A percentile compares a stretch with the other conserved stretches of the same genome.
phyloP scores from a whole-genome alignment of 1,140 invertebrate genomes.

The Megathymus violae region DNA sequence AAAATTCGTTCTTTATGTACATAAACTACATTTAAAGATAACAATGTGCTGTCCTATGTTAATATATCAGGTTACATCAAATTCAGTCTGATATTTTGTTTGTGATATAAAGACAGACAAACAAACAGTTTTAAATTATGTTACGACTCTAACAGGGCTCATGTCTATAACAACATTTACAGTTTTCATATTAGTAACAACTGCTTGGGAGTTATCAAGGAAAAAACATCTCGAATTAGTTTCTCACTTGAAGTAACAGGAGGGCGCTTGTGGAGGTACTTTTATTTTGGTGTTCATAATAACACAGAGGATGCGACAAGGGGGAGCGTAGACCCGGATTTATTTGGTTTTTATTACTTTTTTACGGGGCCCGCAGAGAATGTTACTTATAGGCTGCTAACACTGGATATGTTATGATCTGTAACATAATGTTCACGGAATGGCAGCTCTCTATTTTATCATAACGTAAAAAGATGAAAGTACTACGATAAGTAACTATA shows the following conservation, averaged over 20 bases:
- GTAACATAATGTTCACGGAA: slow-evolving; percentile 40
- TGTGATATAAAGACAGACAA: no score
- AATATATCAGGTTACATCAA: no score
- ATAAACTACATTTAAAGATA: no score
- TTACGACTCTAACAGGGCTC: no score
- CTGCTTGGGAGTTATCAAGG: slow-evolving; percentile 22
- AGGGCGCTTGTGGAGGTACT: slow-evolving; percentile 40
- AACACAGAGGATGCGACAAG: slow-evolving; percentile 61
- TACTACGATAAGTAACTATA: slow-evolving; percentile 23
- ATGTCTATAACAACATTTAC: not conserved
- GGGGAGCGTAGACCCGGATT: slow-evolving; percentile 59
- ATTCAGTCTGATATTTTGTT: no score
- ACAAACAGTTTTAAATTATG: no score
- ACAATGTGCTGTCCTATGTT: no score
- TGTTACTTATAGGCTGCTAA: slow-evolving; percentile 50
- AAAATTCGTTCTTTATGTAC: no score
- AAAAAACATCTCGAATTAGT: slow-evolving; percentile 53
- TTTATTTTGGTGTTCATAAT: slow-evolving; percentile 71
- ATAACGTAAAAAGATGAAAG: slow-evolving; percentile 28
- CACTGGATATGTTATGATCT: slow-evolving; percentile 57
- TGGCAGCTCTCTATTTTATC: slow-evolving; percentile 24
- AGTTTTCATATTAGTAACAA: not conserved
- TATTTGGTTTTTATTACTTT: slow-evolving; percentile 80
- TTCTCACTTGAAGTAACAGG: slow-evolving; percentile 37
- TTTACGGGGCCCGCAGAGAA: slow-evolving; percentile 63